phyloP scores from a whole-genome alignment of 2,797 vertebrate genomes.

The Pachyuromys duprasi region DNA sequence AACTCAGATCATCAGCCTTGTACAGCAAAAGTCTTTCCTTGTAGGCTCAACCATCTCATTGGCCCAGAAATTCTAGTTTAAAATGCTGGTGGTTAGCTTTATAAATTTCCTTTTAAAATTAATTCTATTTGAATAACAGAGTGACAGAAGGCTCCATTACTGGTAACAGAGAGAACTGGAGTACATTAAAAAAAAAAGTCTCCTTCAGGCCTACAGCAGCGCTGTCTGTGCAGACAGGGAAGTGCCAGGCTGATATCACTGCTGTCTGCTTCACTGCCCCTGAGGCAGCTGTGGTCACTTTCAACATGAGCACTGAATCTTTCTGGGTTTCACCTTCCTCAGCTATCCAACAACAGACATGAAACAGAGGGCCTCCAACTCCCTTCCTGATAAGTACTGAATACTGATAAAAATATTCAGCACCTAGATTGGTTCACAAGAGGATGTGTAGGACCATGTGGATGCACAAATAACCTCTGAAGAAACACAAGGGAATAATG shows the following conservation, averaged over 20 bases:
- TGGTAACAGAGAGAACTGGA: neutral
- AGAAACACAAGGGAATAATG: neutral
- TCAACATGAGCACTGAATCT: neutral
- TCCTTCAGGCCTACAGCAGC: neutral
- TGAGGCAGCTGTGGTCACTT: too few species aligned
- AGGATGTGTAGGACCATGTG: neutral
- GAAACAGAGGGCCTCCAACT: neutral
- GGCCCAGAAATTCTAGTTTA: neutral
- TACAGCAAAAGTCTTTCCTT: neutral
- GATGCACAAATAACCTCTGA: neutral
- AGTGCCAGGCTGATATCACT: fast-evolving
- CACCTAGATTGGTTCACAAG: neutral
- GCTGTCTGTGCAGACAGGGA: neutral
- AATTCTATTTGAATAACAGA: neutral
- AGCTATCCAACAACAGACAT: neutral
- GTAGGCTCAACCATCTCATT: neutral
- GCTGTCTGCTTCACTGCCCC: too few species aligned
- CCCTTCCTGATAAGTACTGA: neutral
- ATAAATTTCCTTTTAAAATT: neutral
- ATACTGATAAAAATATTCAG: neutral
- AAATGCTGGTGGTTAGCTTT: neutral
- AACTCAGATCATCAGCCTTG: neutral
- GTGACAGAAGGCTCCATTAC: neutral
- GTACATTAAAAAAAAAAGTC: neutral
- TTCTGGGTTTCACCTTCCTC: neutral